Evolutionary conservation across 2,888 invertebrate genomes (phyloP), one percentile per base, ranked within the genome.

Genomic region (Drosophila nr. perissopoda): DNA sequence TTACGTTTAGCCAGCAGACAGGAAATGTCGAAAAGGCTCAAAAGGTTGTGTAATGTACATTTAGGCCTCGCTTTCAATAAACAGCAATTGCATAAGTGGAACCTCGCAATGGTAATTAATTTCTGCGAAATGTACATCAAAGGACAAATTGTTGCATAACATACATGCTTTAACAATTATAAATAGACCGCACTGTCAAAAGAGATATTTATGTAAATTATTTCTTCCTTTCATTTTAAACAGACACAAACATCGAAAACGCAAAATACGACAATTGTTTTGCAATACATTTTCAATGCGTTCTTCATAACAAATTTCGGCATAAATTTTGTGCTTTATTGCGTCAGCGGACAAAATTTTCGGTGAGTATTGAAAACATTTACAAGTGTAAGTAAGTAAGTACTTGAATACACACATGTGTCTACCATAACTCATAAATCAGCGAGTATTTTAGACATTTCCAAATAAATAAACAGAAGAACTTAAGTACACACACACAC

Each of bases 241-340:
- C 89, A 94, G 92, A 92, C 93, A 33, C 92, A 93, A 70, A 88
- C 93, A 57, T 91, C 92, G 33, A 76, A 79, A 52, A 90, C 89
- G 16, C 76, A 87, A 58, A 94, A 94, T 48, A 93, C 93, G 1
- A 94, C 94, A 91, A 92, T 94, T 31, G 94, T 94, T 0, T 86
- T 95, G 38, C 96, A 97, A 89, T 95, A 96, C 81, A 93, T 95
- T 74, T 95, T 95, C 65, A 94, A 95, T 75, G 93, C 96, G 78
- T 94, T 97, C 53, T 97, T 97, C 93, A 94, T 97, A 90, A 96
- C 96, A 7, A 97, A 97, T 93, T 97, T 97, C 90, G 96, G 96
- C 48, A 96, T 97, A 64, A 97, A 97, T 93, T 97, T 97, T 91
- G 94, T 96, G 3, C 94, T 97, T 51, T 97, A 97, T 93, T 97